Conservation (phyloP, 2,113 vertebrate species). For the Heteronetta atricapilla region DNA sequence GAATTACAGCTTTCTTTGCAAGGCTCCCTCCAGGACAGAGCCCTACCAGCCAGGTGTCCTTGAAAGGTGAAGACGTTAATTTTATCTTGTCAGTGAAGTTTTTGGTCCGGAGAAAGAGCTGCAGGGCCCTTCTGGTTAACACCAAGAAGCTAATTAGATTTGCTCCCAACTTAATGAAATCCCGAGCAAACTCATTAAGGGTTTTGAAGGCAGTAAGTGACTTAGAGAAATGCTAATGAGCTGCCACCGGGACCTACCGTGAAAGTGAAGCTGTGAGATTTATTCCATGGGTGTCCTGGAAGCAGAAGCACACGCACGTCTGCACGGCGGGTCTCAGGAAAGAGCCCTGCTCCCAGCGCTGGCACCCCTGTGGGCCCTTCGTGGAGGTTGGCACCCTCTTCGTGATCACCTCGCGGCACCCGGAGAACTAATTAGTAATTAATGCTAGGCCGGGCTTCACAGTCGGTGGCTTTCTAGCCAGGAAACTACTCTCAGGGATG, state of each 20-base stretch:
- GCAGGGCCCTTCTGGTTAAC: slow-evolving; percentile 14
- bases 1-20: background rate
- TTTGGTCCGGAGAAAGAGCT: background rate
- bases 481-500: background rate
- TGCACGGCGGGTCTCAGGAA: slow-evolving; percentile 15
- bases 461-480: background rate
- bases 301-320: background rate
- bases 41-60: background rate
- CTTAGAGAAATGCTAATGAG: slow-evolving; percentile 61
- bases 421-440: background rate
- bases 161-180: slow-evolving; percentile 67
- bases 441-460: background rate
- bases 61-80: slow-evolving; percentile 8
- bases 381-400: background rate
- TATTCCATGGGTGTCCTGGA: slow-evolving; percentile 9
- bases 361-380: background rate
- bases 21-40: background rate
- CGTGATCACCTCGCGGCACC: no score
- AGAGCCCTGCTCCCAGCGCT: background rate
- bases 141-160: slow-evolving; percentile 64
- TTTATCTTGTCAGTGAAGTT: slow-evolving; percentile 10
- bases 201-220: slow-evolving; percentile 57
- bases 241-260: slow-evolving; percentile 42
- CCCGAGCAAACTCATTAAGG: slow-evolving; percentile 64
- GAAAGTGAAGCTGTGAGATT: slow-evolving; percentile 15